Evolutionary conservation across 2,113 vertebrate genomes (phyloP).

Genomic region (Apteryx owenii): DNA sequence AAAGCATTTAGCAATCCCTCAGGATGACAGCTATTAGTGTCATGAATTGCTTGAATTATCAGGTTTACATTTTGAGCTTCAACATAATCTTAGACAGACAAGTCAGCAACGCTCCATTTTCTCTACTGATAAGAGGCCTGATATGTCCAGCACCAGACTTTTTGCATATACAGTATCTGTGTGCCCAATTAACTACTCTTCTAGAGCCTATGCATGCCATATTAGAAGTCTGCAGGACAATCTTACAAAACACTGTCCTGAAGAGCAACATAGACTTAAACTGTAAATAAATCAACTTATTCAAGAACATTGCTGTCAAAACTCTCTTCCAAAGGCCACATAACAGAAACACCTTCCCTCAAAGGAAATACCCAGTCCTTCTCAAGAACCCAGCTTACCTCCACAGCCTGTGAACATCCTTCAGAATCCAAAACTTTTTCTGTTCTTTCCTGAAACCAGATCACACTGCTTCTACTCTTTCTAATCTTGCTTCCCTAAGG

Average conservation of each 20-base stretch:
- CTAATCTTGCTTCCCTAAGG: neutral
- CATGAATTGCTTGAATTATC: neutral
- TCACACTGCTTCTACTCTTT: neutral
- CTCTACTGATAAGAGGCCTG: neutral
- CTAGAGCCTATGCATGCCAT: too few species aligned
- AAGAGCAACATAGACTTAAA: neutral
- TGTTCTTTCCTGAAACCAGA: neutral
- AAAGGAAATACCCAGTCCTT: neutral
- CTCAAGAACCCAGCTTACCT: neutral
- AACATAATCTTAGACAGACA: neutral
- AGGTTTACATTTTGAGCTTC: neutral
- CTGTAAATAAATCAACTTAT: neutral
- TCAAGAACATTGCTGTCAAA: neutral
- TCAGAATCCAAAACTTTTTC: neutral
- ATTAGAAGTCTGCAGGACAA: neutral
- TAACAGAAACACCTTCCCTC: neutral
- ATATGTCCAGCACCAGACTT: rapidly evolving
- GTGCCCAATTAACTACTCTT: rapidly evolving
- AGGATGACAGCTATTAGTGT: neutral
- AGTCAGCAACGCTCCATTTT: neutral
- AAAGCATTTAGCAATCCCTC: neutral
- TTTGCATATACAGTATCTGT: neutral
- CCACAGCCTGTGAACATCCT: neutral
- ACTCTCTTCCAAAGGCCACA: neutral
- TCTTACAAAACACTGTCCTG: neutral